These are phyloP conservation scores for Gerosis bhagava DNA, from an alignment of 2,888 invertebrate species.

Conservation along the genomic window DNA sequence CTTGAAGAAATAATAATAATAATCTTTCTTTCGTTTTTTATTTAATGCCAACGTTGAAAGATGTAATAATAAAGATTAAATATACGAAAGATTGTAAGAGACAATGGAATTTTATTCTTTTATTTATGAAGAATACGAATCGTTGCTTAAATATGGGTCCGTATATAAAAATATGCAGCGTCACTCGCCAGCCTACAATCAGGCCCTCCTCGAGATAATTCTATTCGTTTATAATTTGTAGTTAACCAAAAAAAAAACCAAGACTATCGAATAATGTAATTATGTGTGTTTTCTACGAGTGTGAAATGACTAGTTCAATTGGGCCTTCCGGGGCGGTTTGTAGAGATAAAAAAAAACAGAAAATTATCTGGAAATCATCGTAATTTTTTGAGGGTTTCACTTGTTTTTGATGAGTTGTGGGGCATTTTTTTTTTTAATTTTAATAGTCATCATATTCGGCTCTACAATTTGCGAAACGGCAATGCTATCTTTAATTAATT, in stretches of 20 bases:
- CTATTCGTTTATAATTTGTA: constrained; percentile 71
- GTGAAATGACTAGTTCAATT: constrained; percentile 77
- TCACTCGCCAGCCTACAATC: constrained; percentile 68
- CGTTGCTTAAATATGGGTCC: constrained; percentile 31
- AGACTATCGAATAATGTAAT: constrained; percentile 72
- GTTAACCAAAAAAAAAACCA: constrained; percentile 69
- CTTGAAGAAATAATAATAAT: too few species aligned
- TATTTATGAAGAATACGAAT: too few species aligned
- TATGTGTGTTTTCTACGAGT: constrained; percentile 71
- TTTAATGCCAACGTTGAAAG: too few species aligned
- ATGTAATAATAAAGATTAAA: too few species aligned
- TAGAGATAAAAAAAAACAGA: constrained; percentile 35
- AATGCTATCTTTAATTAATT: too few species aligned
- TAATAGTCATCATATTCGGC: too few species aligned
- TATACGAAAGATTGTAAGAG: too few species aligned
- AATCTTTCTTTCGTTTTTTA: too few species aligned
- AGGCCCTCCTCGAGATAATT: constrained; percentile 74
- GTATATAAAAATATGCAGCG: constrained; percentile 48
- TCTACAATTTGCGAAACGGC: too few species aligned
- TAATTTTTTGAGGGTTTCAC: constrained; percentile 11
- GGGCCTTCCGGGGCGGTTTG: constrained; percentile 40
- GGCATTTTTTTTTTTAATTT: too few species aligned
- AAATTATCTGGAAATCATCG: constrained; percentile 51
- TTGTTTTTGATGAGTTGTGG: too few species aligned
- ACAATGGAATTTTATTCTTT: too few species aligned